Base-by-base conservation (phyloP, 2,888 invertebrate species). In the Trachelus troglodyta region DNA sequence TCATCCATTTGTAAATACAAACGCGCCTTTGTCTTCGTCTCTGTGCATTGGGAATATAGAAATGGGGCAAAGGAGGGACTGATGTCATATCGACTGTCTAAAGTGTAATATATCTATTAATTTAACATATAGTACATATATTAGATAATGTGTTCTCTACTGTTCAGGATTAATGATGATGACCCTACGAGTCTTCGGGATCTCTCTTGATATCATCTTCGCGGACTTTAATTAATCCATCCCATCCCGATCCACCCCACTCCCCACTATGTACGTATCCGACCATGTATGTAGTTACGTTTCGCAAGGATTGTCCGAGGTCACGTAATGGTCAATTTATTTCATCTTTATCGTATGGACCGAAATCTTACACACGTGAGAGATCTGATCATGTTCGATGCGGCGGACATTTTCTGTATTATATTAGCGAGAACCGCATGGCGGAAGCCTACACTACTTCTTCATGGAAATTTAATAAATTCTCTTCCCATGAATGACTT, bases 51-150 rank as follows among this genome's bases (percentile, higher is more conserved):
- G 40, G 40, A 56, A 23, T 9, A 56, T 9, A 6, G 40, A 40
- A 40, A 40, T 40, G 40, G 40, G 23, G 23, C 15, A 56, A 9
- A 6, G 40, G 81, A 82, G 84, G 82, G 86, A 85, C 84, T 84
- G 85, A 86, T 81, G 80, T 82, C 84, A 81, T 83, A 82, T 85
- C 82, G 83, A 82, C 84, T 88, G 88, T 90, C 87, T 83, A 87
- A 88, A 89, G 89, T 90, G 89, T 90, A 88, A 88, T 86, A 90
- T 88, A 87, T 79, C 33, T 82, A 81, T 56, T 56, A 56, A 56
- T 56, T 56, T 56, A 56, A 56, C 40, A 6, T 56, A 56, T 56
- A 23, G 40, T 56, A 56, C 23, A 23, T 56, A 56, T 56, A 56
- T 56, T 56, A 56, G 40, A 56, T 56, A 56, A 56, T 56, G 40